Evolutionary conservation across 1,140 invertebrate species (phyloP), one percentile per base, ranked within the genome.

Genomic region (Pteromalus puparum): DNA sequence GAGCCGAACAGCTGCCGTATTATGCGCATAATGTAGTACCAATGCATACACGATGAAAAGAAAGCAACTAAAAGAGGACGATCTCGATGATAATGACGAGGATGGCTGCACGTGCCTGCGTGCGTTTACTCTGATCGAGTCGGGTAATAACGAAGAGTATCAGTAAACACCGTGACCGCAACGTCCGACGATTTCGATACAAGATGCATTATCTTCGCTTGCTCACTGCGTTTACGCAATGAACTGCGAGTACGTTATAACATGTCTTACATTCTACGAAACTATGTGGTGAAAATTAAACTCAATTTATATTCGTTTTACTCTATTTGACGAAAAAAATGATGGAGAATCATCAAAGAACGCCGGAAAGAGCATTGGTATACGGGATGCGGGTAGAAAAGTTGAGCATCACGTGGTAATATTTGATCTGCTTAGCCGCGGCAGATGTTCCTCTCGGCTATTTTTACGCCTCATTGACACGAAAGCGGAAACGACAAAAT

Each of bases 121-220:
- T 90, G 38, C 1, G 88, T 90, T 90, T n/a, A n/a, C n/a, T 90
- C 89, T 87, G 90, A 90, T 90, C 89, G 90, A 88, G 87, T 90
- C 87, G 88, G 89, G 90, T 91, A 90, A 90, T 90, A 91, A 91
- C 88, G 89, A 90, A 88, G 89, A 90, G 88, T 9, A 42, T 42
- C 90, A 90, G 89, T 91, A 91, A 91, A 90, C 90, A 89, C 89
- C 86, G 87, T 76, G 34, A 73, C 74, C 42, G n/a, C 74, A 26
- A 26, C 42, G 34, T 73, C 18, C 72, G 34, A 30, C 42, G 30
- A 73, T 38, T 18, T 21, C 30, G 34, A 34, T 38, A 9, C 6
- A 73, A 0, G 4, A 73, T n/a, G n/a, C 4, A 73, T 73, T 73
- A 73, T 73, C 34, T 1, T 38, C 72, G 30, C 34, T 21, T 42